Base-by-base conservation (phyloP, 2,797 vertebrate species). In the Echiichthys vipera region DNA sequence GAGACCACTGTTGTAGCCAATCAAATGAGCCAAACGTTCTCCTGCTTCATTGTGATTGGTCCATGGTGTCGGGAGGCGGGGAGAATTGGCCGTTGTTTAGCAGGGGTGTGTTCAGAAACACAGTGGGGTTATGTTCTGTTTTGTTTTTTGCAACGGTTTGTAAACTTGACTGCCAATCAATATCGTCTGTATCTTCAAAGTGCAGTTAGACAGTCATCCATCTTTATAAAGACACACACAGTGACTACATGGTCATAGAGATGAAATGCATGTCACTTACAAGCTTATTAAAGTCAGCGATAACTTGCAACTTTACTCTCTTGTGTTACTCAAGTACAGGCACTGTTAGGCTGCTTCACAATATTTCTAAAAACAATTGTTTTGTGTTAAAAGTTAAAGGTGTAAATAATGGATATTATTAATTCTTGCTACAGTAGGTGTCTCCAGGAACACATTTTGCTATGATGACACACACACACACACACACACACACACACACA, bases 1-100 rank as follows among this genome's bases (percentile, higher is more conserved):
- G n/a, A n/a, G 40, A 42, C 39, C 6, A 1, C 2, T 20, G 22
- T 1, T 7, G 15, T 27, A 71, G 59, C 88, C 88, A 89, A 91
- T 90, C 46, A 85, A 22, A 65, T 24, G 5, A 68, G 17, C 1
- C 3, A 11, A 17, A 27, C 7, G 13, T 0, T 55, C 49, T 18
- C 2, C 0, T 24, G 9, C 25, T 29, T 32, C 27, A 13, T 37
- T 62, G 1, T 77, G 69, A 89, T 55, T 87, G 82, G 86, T 32
- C 37, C 1, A 3, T 32, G 22, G 0, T 17, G 1, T 25, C 1
- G 0, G 4, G 39, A 43, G 74, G 80, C 65, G 66, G 68, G 37
- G 2, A 13, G 0, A 40, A 7, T 10, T 0, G 29, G 4, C 5
- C 1, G n/a, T 15, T 0, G 4, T 15, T 43, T 4, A 24, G 0